Conservation (phyloP, 2,888 invertebrate genomes). For the Trissolcus brochymenae region DNA sequence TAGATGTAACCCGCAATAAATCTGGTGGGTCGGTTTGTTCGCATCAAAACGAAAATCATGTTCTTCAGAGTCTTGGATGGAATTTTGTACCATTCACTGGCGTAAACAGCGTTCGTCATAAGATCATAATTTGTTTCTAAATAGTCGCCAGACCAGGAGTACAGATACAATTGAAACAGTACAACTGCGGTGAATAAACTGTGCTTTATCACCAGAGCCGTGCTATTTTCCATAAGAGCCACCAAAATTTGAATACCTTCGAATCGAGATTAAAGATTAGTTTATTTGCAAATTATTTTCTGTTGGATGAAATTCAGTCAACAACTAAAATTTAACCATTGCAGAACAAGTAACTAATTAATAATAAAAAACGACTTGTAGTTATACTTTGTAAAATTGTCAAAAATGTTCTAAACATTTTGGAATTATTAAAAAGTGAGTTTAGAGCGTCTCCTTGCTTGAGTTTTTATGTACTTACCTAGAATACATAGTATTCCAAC, state of each 20-base stretch:
- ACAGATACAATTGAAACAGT: slow-evolving; percentile 49
- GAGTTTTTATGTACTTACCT: slow-evolving; percentile 44
- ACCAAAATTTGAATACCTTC: slow-evolving; percentile 53
- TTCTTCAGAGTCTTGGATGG: slow-evolving; percentile 38
- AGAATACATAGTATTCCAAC: slow-evolving; percentile 50
- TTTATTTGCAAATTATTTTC: background rate
- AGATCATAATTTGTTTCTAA: slow-evolving; percentile 44
- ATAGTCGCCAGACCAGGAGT: slow-evolving; percentile 50
- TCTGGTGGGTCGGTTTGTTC: slow-evolving; percentile 34
- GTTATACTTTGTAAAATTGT: too few species aligned
- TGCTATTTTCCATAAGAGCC: slow-evolving; percentile 31
- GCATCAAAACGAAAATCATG: slow-evolving; percentile 36
- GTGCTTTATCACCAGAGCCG: slow-evolving; percentile 33
- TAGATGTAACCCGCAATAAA: slow-evolving; percentile 46
- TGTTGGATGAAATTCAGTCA: too few species aligned
- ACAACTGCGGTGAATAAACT: slow-evolving; percentile 32
- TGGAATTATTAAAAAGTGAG: too few species aligned
- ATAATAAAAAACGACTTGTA: too few species aligned
- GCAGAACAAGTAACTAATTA: too few species aligned
- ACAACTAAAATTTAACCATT: too few species aligned
- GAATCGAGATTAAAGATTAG: slow-evolving; percentile 2
- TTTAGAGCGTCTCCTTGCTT: too few species aligned
- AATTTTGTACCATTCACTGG: slow-evolving; percentile 44
- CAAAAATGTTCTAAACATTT: too few species aligned
- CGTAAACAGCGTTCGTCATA: slow-evolving; percentile 38